A percentile compares a stretch with the other conserved stretches of the same genome.
Evolutionary conservation across 2,797 vertebrate species (phyloP).

Genomic region (Propithecus perrieri): DNA sequence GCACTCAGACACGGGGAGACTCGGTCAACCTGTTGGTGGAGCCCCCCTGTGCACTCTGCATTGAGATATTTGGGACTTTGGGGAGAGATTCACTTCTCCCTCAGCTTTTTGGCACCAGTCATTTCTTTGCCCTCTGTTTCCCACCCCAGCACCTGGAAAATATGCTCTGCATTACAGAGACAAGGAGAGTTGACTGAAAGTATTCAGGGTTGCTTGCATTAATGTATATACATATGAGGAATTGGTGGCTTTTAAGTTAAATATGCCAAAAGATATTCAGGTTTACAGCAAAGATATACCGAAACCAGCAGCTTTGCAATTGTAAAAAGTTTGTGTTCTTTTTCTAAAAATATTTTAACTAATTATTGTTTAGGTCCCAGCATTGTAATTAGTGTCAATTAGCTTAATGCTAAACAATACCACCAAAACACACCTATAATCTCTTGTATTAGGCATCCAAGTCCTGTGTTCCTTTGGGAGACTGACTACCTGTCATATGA

Average conservation of each 20-base stretch:
- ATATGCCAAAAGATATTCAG: background rate
- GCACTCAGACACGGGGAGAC: background rate
- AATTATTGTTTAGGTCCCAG: background rate
- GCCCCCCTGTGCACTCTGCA: rapidly evolving
- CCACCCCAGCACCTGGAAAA: background rate
- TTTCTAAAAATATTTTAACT: slow-evolving; percentile 25
- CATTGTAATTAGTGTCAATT: background rate
- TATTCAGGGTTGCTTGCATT: background rate
- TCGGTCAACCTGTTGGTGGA: background rate
- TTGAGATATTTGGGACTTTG: background rate
- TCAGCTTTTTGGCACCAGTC: background rate
- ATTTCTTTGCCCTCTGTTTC: background rate
- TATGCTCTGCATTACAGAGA: background rate
- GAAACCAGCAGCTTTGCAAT: background rate
- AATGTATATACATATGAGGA: background rate
- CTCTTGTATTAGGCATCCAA: background rate
- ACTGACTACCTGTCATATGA: background rate
- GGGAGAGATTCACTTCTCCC: background rate
- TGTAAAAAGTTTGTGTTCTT: background rate
- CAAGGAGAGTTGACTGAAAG: background rate
- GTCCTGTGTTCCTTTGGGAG: background rate
- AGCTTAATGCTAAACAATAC: background rate
- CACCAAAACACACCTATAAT: background rate
- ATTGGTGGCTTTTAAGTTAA: background rate
- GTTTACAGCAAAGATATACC: background rate